Conservation (phyloP, 1,140 invertebrate species). For the Olivierus martensii region DNA sequence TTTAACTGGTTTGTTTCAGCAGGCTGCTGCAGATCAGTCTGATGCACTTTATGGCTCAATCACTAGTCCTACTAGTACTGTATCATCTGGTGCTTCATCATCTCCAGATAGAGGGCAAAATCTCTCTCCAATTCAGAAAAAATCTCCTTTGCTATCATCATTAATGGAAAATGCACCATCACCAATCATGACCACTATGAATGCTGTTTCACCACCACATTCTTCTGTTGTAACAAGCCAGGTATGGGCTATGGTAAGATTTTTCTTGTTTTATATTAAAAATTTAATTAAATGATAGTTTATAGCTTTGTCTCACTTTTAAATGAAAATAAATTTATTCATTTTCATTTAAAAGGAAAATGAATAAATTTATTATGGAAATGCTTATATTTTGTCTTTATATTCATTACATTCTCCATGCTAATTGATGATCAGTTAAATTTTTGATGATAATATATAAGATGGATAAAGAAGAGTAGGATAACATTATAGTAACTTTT, state of each 20-base stretch:
- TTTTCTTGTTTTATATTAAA: no score
- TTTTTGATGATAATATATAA: no score
- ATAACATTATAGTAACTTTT: no score
- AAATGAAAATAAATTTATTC: no score
- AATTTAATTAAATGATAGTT: no score
- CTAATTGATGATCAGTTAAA: no score
- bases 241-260: constrained; percentile 20
- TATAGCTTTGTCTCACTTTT: no score
- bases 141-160: constrained; percentile 26
- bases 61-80: constrained; percentile 5
- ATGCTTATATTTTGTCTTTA: no score
- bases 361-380: no score
- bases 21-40: constrained; percentile 16
- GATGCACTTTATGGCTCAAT: constrained; percentile 13
- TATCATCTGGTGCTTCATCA: constrained; percentile 10
- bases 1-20: not conserved
- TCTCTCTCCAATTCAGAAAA: constrained; percentile 27
- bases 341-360: no score
- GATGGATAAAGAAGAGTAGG: no score
- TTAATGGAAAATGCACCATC: constrained; percentile 25
- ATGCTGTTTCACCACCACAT: constrained; percentile 26
- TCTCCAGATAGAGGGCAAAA: constrained; percentile 13
- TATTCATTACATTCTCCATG: no score
- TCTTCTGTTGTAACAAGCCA: constrained; percentile 24
- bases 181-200: constrained; percentile 26